These are phyloP conservation scores for Melanchra persicariae DNA, from an alignment of 2,888 invertebrate genomes.

Conservation along the genomic window DNA sequence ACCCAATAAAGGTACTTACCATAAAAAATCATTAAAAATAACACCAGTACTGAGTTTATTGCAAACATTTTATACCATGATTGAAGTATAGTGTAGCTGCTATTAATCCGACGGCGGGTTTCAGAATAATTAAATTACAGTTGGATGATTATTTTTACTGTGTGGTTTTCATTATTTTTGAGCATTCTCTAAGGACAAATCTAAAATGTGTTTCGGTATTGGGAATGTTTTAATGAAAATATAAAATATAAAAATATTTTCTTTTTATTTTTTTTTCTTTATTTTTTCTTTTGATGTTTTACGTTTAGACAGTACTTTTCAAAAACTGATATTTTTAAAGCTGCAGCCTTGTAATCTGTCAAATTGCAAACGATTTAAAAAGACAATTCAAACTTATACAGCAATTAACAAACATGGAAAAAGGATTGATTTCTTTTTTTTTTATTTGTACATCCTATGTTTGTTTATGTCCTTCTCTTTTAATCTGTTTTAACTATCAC, in stretches of 20 bases:
- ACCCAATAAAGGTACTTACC: slow-evolving; percentile 32
- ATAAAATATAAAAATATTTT: too few relatives aligned
- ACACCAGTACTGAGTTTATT: slow-evolving; percentile 17
- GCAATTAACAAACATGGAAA: too few relatives aligned
- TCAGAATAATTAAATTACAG: slow-evolving; percentile 37
- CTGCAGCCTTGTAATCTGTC: neutral
- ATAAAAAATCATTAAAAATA: slow-evolving; percentile 37
- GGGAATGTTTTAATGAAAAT: neutral
- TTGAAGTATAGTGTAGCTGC: slow-evolving; percentile 1
- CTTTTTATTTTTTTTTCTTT: too few relatives aligned
- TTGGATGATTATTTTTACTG: slow-evolving; percentile 24
- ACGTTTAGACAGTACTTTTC: neutral
- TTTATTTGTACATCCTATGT: neutral
- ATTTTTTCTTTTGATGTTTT: too few relatives aligned
- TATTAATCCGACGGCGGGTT: slow-evolving; percentile 40
- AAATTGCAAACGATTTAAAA: neutral
- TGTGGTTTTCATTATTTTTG: neutral
- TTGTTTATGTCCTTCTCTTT: neutral
- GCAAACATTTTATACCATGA: slow-evolving; percentile 39
- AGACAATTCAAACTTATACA: too few relatives aligned
- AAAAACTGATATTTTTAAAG: neutral
- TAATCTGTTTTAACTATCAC: neutral
- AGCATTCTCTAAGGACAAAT: neutral
- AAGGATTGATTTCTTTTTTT: neutral
- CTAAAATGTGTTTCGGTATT: neutral